Evolutionary conservation across 2,888 invertebrate species (phyloP).

Genomic region (Rotaria magnacalcarata): DNA sequence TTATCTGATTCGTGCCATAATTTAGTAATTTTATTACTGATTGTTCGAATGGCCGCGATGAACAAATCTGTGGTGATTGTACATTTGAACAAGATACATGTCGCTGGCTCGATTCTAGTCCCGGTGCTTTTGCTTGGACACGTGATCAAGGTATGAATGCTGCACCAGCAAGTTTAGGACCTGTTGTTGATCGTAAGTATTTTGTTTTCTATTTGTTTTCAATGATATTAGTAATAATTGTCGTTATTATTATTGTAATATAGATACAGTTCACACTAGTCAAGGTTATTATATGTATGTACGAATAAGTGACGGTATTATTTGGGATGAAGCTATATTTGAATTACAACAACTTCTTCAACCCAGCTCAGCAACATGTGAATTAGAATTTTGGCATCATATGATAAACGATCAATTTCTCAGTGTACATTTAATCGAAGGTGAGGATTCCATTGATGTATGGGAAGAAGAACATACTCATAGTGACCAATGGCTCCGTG

Average conservation of each 20-base stretch:
- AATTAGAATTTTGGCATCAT: constrained; percentile 43
- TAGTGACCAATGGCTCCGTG: constrained; percentile 37
- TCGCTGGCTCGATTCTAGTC: constrained; percentile 39
- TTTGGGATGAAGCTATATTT: constrained; percentile 24
- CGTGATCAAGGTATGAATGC: constrained; percentile 32
- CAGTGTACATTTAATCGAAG: constrained; percentile 38
- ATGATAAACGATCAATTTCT: constrained; percentile 30
- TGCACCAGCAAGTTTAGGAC: constrained; percentile 11
- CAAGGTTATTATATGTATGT: constrained; percentile 43
- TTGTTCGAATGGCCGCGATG: constrained; percentile 47
- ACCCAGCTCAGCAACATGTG: constrained; percentile 39
- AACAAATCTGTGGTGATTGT: constrained; percentile 47
- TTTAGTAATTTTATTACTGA: constrained; percentile 46
- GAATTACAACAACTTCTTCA: constrained; percentile 37
- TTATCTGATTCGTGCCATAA: background rate
- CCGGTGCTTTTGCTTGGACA: constrained; percentile 31
- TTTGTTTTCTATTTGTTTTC: too few species aligned
- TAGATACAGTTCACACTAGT: background rate
- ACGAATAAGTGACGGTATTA: background rate
- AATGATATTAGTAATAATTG: background rate
- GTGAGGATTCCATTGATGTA: background rate
- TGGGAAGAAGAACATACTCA: constrained; percentile 37
- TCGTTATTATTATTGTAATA: background rate
- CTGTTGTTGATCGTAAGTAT: constrained; percentile 37
- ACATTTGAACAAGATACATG: constrained; percentile 47